Conservation (phyloP, 1,140 invertebrate species). For the Adelges cooleyi region DNA sequence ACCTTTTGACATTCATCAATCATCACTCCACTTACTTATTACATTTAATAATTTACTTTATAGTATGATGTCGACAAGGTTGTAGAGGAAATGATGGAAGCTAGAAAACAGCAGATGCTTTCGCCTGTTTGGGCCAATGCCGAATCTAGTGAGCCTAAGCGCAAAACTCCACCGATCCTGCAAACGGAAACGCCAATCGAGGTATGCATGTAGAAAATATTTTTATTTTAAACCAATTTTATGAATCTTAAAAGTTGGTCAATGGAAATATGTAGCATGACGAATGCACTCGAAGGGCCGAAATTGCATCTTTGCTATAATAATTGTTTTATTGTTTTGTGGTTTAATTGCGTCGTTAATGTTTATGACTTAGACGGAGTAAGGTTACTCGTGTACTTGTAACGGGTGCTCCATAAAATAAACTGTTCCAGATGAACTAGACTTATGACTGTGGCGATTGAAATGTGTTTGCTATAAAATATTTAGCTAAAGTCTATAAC, state of each 20-base stretch:
- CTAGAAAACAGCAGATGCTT: slow-evolving; percentile 42
- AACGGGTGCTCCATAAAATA: neutral
- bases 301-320: neutral
- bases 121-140: slow-evolving; percentile 43
- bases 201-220: neutral
- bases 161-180: neutral
- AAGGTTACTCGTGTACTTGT: neutral
- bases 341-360: slow-evolving; percentile 13
- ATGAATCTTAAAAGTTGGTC: too few species aligned
- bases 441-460: neutral
- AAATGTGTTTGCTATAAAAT: too few species aligned
- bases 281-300: neutral
- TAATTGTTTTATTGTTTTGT: slow-evolving; percentile 1
- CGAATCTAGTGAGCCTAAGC: slow-evolving; percentile 23
- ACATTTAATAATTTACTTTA: slow-evolving; percentile 19
- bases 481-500: too few species aligned
- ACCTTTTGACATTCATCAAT: too few species aligned
- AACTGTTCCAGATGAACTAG: neutral
- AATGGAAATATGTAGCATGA: too few species aligned
- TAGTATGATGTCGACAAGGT: slow-evolving; percentile 40
- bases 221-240: too few species aligned
- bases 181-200: neutral
- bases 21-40: too few species aligned
- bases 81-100: slow-evolving; percentile 45
- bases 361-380: neutral